Evolutionary conservation across 2,888 invertebrate genomes (phyloP).

Genomic region (Polylopha cassiicola): DNA sequence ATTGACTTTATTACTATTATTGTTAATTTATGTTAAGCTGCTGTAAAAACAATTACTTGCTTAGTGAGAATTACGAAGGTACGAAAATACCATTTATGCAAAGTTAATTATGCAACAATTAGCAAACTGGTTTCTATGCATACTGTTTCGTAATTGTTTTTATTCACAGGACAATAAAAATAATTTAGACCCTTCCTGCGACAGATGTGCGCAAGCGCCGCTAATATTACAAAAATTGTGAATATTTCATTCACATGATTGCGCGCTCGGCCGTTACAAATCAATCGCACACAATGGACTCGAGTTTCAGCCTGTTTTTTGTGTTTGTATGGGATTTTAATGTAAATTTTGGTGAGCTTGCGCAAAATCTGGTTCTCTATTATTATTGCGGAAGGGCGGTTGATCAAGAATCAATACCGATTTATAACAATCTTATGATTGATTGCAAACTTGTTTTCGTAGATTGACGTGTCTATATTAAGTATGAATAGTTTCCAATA

Average conservation of each 20-base stretch:
- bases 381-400: constrained; percentile 58
- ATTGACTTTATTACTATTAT: constrained; percentile 18
- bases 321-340: constrained; percentile 67
- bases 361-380: constrained; percentile 59
- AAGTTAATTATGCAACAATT: constrained; percentile 18
- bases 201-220: constrained; percentile 67
- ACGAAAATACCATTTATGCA: constrained; percentile 1
- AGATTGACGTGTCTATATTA: constrained; percentile 58
- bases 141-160: too few species aligned
- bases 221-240: constrained; percentile 70
- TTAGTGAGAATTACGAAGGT: constrained; percentile 15
- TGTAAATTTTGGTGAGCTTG: constrained; percentile 70
- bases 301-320: constrained; percentile 67
- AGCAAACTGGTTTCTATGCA: constrained; percentile 7
- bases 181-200: constrained; percentile 57
- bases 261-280: constrained; percentile 74
- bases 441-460: constrained; percentile 72
- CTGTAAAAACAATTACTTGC: constrained; percentile 18
- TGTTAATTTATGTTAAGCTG: constrained; percentile 10
- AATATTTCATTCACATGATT: constrained; percentile 74
- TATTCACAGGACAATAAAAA: too few species aligned
- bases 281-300: constrained; percentile 71
- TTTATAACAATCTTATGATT: constrained; percentile 72
- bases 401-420: constrained; percentile 62
- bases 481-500: constrained; percentile 23